Percentiles rank a stretch among this genome's conserved stretches.
Conservation (phyloP, 2,797 vertebrate species). For the Linurgus olivaceus region DNA sequence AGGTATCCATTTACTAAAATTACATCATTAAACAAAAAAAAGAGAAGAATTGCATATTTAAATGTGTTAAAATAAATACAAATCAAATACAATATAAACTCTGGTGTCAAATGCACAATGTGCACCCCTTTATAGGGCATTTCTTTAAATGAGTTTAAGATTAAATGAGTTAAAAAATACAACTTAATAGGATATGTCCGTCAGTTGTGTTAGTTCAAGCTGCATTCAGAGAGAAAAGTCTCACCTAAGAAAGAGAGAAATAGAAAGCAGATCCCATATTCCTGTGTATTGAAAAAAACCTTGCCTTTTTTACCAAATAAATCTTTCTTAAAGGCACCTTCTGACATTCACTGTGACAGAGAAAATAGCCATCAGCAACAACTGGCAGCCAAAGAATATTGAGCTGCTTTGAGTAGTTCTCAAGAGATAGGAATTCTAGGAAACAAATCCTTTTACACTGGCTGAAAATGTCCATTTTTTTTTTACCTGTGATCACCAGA, state of each 20-base stretch:
- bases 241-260: not conserved
- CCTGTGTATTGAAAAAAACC: not conserved
- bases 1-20: not conserved
- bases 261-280: not conserved
- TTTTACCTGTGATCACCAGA: not conserved
- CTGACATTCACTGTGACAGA: conserved; percentile 50
- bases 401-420: conserved; percentile 47
- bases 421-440: conserved; percentile 23
- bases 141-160: not conserved
- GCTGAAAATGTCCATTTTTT: not conserved
- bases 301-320: conserved; percentile 28
- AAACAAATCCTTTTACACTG: conserved; percentile 17
- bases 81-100: not conserved
- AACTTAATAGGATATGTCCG: not conserved
- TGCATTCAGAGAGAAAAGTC: not conserved
- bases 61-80: not conserved
- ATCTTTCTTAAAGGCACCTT: conserved; percentile 62
- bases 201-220: not conserved
- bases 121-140: not conserved
- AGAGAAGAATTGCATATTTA: not conserved
- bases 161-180: not conserved
- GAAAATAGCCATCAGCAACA: conserved; percentile 51
- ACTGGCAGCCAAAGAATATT: conserved; percentile 49
- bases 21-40: not conserved
- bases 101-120: not conserved